Evolutionary conservation across 2,113 vertebrate genomes (phyloP), one percentile per base, ranked within the genome.

Genomic region (Cheilinus undulatus): DNA sequence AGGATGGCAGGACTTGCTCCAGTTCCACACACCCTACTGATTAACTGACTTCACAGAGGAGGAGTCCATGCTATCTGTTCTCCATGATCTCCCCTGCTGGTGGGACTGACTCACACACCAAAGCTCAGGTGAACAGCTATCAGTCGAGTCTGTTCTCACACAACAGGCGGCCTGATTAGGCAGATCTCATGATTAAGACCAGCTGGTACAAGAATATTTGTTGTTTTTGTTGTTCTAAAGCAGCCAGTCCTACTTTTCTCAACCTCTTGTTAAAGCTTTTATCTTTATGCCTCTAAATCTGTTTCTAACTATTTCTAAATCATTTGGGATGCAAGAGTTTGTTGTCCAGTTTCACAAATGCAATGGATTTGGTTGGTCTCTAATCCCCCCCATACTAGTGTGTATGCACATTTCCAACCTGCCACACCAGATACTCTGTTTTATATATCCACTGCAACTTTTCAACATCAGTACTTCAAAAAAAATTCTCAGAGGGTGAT

Each of bases 91-190:
- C 73, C 45, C 65, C 79, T 85, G 75, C 75, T 85, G 80, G 56
- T 73, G 69, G 50, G 54, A 40, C 70, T 83, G 88, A 90, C 51
- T 86, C 86, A 86, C 65, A 23, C 58, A 0, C 53, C 64, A 70
- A 45, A 49, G 62, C 68, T 84, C 78, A 88, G 86, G 84, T 89
- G 82, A 82, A 78, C 57, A 68, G 63, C 49, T n/a, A 79, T 36
- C 49, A 57, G 59, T 30, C 14, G 4, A 71, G 73, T 68, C 76
- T 86, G 82, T 82, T 83, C 59, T 1, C 63, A 48, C 68, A 53
- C 58, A 43, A 45, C 69, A 52, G 70, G 86, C 32, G 2, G 81
- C 40, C 76, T 76, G 76, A 82, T 86, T 65, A 76, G 40, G 27
- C 59, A 65, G 32, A 36, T 69, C 60, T 46, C 48, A 60, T 26